Percentiles rank a stretch among this genome's conserved stretches.
Conservation (phyloP, 1,140 invertebrate species). For the Himalopsyche phryganea region DNA sequence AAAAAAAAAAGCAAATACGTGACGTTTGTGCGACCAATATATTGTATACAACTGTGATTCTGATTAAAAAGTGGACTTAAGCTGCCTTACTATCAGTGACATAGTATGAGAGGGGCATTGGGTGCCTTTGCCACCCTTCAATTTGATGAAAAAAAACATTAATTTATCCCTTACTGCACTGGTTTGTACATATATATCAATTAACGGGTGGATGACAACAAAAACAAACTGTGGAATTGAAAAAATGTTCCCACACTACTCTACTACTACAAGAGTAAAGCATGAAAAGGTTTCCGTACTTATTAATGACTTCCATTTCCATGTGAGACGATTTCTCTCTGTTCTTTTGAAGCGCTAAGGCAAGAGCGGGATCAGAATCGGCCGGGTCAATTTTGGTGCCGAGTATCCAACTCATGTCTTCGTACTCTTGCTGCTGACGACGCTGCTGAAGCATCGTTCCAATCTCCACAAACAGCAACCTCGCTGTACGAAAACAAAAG, state of each 20-base stretch:
- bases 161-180: too few relatives aligned
- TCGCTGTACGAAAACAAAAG: constrained; percentile 13
- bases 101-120: too few relatives aligned
- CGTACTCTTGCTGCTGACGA: constrained; percentile 17
- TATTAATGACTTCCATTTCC: constrained; percentile 24
- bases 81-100: too few relatives aligned
- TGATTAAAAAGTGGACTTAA: too few relatives aligned
- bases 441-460: constrained; percentile 22
- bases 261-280: too few relatives aligned
- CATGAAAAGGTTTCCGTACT: too few relatives aligned
- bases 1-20: constrained; percentile 7
- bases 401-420: constrained; percentile 7
- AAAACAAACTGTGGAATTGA: not conserved
- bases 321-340: constrained; percentile 8
- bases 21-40: not conserved
- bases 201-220: too few relatives aligned
- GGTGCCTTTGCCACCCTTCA: too few relatives aligned
- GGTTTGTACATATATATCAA: too few relatives aligned
- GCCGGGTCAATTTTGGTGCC: constrained; percentile 18
- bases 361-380: constrained; percentile 18
- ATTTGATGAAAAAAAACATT: too few relatives aligned
- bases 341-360: constrained; percentile 17
- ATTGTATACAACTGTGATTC: not conserved
- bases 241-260: not conserved
- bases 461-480: constrained; percentile 18